Evolutionary conservation across 2,797 vertebrate species (phyloP).

Genomic region (Sebastes matsubarae): DNA sequence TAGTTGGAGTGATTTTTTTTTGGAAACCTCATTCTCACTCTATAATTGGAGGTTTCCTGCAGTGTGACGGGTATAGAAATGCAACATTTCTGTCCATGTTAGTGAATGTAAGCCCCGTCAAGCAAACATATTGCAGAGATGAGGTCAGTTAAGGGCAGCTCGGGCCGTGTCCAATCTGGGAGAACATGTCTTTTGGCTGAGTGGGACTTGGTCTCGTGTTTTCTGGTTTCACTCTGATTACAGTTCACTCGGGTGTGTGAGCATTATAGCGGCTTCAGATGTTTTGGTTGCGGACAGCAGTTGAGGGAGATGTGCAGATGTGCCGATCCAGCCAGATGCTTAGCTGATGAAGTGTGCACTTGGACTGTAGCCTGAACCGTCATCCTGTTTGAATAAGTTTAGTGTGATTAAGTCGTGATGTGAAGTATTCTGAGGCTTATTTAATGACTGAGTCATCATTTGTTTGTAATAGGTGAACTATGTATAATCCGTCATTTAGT

Average conservation of each 20-base stretch:
- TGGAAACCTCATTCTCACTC: constrained; percentile 19
- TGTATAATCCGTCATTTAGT: background rate
- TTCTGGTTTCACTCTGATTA: constrained; percentile 19
- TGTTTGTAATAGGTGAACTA: background rate
- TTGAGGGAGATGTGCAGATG: constrained; percentile 25
- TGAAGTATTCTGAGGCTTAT: background rate
- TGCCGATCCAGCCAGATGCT: constrained; percentile 14
- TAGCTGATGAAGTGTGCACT: constrained; percentile 1
- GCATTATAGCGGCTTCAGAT: constrained; percentile 26
- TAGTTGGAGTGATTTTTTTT: constrained; percentile 32
- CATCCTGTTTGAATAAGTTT: background rate
- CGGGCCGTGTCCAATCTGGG: constrained; percentile 30
- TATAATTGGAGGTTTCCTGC: constrained; percentile 49
- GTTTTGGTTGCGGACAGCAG: constrained; percentile 21
- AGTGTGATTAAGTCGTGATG: background rate
- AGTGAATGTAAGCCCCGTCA: constrained; percentile 21
- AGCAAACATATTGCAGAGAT: background rate
- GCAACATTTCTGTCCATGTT: constrained; percentile 15
- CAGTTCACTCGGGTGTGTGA: constrained; percentile 17
- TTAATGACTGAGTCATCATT: background rate
- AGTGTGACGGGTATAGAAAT: background rate
- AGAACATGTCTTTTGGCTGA: constrained; percentile 27
- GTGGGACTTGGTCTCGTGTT: background rate
- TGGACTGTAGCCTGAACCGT: background rate
- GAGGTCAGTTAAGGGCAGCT: constrained; percentile 38